Conservation (phyloP, 92 coral and sea anemone genomes). For the Parazoanthus darwini region DNA sequence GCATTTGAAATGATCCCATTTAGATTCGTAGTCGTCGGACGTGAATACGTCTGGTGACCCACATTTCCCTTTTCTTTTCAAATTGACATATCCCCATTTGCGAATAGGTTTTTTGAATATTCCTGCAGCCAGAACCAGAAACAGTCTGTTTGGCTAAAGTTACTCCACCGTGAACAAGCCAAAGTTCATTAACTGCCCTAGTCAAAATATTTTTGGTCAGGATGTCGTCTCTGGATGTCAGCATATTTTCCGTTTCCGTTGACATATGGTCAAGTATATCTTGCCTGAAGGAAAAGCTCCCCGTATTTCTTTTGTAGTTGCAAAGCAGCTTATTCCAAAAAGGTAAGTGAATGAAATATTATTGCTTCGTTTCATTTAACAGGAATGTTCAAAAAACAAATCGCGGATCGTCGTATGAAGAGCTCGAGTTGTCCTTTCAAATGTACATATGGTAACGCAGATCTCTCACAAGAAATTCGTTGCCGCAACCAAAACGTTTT, state of each 20-base stretch:
- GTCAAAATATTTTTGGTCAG: background rate
- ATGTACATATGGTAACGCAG: too few relatives aligned
- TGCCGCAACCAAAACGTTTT: too few relatives aligned
- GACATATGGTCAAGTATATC: background rate
- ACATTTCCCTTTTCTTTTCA: background rate
- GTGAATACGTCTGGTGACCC: background rate
- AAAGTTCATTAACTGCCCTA: slow-evolving; percentile 3
- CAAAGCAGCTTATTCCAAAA: background rate
- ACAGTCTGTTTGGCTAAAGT: background rate
- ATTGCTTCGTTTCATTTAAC: background rate
- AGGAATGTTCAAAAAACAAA: too few relatives aligned
- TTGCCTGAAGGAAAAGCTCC: background rate
- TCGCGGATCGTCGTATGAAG: too few relatives aligned
- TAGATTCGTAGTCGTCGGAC: background rate
- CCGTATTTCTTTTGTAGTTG: background rate
- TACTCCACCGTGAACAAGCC: background rate
- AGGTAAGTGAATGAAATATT: background rate
- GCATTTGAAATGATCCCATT: background rate
- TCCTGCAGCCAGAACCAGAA: background rate
- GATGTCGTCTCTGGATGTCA: background rate
- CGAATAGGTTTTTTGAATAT: background rate
- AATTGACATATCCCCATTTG: background rate
- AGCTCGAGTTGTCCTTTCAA: too few relatives aligned
- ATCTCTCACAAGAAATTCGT: too few relatives aligned
- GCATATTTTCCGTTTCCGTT: background rate